Conservation (phyloP, 2,797 vertebrate species). For the Cynodonichthys magdalenae region DNA sequence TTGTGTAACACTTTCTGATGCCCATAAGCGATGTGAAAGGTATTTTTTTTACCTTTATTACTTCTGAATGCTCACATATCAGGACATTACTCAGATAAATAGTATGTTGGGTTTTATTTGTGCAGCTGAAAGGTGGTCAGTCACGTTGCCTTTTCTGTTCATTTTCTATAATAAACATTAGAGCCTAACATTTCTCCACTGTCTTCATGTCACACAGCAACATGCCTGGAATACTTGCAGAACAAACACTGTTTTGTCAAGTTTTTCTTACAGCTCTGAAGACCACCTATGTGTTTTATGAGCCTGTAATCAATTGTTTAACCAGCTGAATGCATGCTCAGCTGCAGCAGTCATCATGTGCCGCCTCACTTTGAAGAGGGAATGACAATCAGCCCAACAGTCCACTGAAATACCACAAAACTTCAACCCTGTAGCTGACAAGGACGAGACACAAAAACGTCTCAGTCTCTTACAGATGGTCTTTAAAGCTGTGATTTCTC, state of each 20-base stretch:
- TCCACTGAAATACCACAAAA: too few relatives aligned
- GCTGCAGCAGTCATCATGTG: too few relatives aligned
- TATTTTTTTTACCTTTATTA: constrained; percentile 73
- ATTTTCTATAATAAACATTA: constrained; percentile 81
- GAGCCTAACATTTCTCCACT: constrained; percentile 32
- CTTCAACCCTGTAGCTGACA: too few relatives aligned
- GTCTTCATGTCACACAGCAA: constrained; percentile 14
- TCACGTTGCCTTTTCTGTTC: constrained; percentile 77
- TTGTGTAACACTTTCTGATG: constrained; percentile 43
- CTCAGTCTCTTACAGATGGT: too few relatives aligned
- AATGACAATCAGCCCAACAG: too few relatives aligned
- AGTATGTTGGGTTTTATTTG: constrained; percentile 43
- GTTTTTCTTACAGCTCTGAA: background rate
- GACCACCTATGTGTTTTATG: background rate
- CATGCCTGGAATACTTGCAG: too few relatives aligned
- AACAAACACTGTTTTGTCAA: background rate
- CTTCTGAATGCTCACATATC: constrained; percentile 62
- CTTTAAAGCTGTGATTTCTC: too few relatives aligned
- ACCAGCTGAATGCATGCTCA: background rate
- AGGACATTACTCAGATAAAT: constrained; percentile 54
- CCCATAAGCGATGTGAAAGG: constrained; percentile 37
- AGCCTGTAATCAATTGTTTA: background rate
- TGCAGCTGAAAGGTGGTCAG: constrained; percentile 56
- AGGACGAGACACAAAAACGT: too few relatives aligned
- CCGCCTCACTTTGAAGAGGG: too few relatives aligned